Evolutionary conservation across 2,888 invertebrate genomes (phyloP), one percentile per base, ranked within the genome.

Genomic region (Ormyrus pomaceus): DNA sequence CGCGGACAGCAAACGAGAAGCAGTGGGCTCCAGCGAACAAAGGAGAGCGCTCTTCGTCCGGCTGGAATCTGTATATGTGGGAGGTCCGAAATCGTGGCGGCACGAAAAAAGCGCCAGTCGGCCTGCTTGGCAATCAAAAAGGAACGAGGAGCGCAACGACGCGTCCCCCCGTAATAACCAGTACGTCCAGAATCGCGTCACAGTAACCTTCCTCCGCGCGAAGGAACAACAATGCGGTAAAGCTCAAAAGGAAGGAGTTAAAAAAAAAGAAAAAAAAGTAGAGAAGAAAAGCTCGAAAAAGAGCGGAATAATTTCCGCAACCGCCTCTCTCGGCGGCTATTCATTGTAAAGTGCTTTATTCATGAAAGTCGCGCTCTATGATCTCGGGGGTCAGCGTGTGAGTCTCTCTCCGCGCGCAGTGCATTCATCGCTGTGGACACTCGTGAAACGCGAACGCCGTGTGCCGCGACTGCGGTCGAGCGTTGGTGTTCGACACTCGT

Each of bases 101-200:
- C 65, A 34, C 45, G 64, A 66, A 48, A 77, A 64, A 61, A 72
- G 9, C 61, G 9, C 10, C 51, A 65, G 55, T 48, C 83, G 83
- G 78, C 77, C 80, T 66, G 82, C 81, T 84, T 84, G 84, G 81
- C 84, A 84, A 85, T 85, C 84, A 84, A 84, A 85, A 45, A 84
- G 83, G 83, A 11, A 46, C 56, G 56, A 13, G 34, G 34, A 34
- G 34, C 34, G 34, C 34, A 34, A 34, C 34, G 34, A 34, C 2
- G 34, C 34, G 34, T 34, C 34, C 34, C 34, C 34, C 34, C 34
- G 34, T 34, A 34, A 34, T 34, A 34, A 34, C 34, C 34, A 34
- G 34, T 34, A 34, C 34, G 34, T 34, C 34, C 34, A 34, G 34
- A 34, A 34, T 34, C 34, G 34, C 34, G 34, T 34, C 34, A 34